phyloP scores from a whole-genome alignment of 1,140 invertebrate species.

The Hesperophylax magnus region DNA sequence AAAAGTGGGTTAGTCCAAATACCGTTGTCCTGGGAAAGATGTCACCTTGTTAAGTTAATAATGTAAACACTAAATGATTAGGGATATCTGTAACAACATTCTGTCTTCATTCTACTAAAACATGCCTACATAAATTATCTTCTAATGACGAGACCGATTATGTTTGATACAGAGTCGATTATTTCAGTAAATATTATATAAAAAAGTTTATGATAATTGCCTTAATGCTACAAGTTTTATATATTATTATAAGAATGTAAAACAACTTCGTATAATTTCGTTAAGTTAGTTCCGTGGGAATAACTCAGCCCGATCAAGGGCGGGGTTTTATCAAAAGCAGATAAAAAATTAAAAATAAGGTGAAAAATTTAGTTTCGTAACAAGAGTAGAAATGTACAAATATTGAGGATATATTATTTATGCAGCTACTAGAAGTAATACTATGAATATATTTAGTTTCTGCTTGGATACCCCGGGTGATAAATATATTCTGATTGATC shows the following conservation, averaged over 20 bases:
- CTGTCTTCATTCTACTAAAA: conserved; percentile 53
- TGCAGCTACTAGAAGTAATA: conserved; percentile 16
- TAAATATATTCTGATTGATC: conserved; percentile 28
- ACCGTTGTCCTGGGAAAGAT: conserved; percentile 31
- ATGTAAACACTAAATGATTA: conserved; percentile 38
- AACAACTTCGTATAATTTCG: conserved; percentile 56
- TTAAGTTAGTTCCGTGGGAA: conserved; percentile 46
- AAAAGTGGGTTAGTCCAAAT: conserved; percentile 57
- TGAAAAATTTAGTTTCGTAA: conserved; percentile 36
- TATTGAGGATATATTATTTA: conserved; percentile 30
- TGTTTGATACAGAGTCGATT: conserved; percentile 53
- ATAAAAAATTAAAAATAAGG: conserved; percentile 39
- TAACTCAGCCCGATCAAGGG: conserved; percentile 46
- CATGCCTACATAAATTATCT: conserved; percentile 47
- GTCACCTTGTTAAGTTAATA: conserved; percentile 54
- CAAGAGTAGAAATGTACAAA: conserved; percentile 49
- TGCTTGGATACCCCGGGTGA: conserved; percentile 9
- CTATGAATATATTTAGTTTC: conserved; percentile 27
- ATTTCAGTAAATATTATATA: conserved; percentile 56
- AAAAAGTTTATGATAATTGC: conserved; percentile 55
- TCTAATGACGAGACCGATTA: conserved; percentile 58
- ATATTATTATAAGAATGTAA: conserved; percentile 56
- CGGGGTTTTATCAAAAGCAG: conserved; percentile 44
- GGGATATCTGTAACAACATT: conserved; percentile 45
- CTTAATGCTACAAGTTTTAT: conserved; percentile 54